phyloP scores from a whole-genome alignment of 2,888 invertebrate species.

The Hedya salicella region DNA sequence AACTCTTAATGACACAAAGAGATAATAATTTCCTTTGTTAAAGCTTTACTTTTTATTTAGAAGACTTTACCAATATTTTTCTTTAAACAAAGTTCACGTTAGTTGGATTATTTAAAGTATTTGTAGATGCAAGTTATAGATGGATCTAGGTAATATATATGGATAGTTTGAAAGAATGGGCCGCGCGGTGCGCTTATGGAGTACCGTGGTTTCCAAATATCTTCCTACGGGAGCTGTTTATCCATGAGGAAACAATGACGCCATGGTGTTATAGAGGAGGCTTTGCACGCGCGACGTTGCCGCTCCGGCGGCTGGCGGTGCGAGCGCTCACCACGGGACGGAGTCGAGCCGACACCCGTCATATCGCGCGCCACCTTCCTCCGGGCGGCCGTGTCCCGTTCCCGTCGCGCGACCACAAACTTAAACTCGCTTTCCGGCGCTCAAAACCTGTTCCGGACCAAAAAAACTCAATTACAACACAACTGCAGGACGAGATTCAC shows the following conservation, averaged over 20 bases:
- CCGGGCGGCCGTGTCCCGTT: constrained; percentile 61
- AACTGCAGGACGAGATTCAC: constrained; percentile 56
- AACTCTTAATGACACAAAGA: constrained; percentile 50
- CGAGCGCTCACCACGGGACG: constrained; percentile 50
- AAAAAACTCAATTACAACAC: constrained; percentile 60
- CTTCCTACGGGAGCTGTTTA: constrained; percentile 64
- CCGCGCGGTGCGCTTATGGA: neutral
- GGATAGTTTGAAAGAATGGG: too few relatives aligned
- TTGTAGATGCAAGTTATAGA: too few relatives aligned
- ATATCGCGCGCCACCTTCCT: constrained; percentile 70
- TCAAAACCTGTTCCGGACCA: constrained; percentile 68
- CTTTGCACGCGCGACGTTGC: constrained; percentile 66
- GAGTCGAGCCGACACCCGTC: constrained; percentile 51
- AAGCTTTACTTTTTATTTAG: constrained; percentile 19
- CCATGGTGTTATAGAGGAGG: constrained; percentile 61
- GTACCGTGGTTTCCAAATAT: constrained; percentile 35
- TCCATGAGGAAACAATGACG: constrained; percentile 74
- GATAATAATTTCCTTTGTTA: constrained; percentile 28
- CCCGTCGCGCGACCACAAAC: constrained; percentile 53
- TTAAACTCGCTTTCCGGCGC: constrained; percentile 40
- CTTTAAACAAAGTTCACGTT: too few relatives aligned
- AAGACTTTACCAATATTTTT: neutral
- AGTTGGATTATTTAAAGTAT: too few relatives aligned
- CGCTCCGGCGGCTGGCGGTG: constrained; percentile 57
- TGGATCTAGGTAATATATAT: too few relatives aligned